Conservation (phyloP, 53 echinoderm and acorn worm species). For the Hippasteria phrygiana region DNA sequence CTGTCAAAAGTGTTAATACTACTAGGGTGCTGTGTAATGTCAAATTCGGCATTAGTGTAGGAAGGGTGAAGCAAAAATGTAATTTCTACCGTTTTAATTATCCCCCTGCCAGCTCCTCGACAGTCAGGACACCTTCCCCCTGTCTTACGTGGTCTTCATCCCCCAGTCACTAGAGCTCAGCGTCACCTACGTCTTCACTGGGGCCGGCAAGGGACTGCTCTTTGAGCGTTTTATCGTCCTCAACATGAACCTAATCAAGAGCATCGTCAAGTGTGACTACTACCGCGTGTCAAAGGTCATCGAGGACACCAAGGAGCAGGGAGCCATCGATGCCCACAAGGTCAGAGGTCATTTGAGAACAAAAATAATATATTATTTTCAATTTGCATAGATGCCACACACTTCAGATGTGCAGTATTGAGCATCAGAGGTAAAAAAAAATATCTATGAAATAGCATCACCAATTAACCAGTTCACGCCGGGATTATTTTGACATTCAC, state of each 20-base stretch:
- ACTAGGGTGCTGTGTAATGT: no score
- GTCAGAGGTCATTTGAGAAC: slow-evolving; percentile 60
- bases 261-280: slow-evolving; percentile 87
- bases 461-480: no score
- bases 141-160: slow-evolving; percentile 90
- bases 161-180: slow-evolving; percentile 80
- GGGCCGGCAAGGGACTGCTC: slow-evolving; percentile 73
- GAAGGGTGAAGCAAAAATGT: no score
- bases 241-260: slow-evolving; percentile 96
- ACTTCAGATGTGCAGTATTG: no score
- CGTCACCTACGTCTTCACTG: slow-evolving; percentile 87
- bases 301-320: slow-evolving; percentile 80
- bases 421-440: no score
- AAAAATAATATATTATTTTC: no score
- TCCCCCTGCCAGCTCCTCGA: slow-evolving; percentile 75
- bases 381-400: no score
- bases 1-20: no score
- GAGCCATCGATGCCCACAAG: slow-evolving; percentile 81
- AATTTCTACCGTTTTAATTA: neutral
- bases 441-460: no score
- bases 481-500: no score
- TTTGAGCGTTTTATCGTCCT: slow-evolving; percentile 94
- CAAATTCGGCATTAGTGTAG: no score
- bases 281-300: slow-evolving; percentile 77
- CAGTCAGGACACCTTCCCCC: slow-evolving; percentile 81